Conservation (phyloP, 1,140 invertebrate species). For the Choristoneura fumiferana region DNA sequence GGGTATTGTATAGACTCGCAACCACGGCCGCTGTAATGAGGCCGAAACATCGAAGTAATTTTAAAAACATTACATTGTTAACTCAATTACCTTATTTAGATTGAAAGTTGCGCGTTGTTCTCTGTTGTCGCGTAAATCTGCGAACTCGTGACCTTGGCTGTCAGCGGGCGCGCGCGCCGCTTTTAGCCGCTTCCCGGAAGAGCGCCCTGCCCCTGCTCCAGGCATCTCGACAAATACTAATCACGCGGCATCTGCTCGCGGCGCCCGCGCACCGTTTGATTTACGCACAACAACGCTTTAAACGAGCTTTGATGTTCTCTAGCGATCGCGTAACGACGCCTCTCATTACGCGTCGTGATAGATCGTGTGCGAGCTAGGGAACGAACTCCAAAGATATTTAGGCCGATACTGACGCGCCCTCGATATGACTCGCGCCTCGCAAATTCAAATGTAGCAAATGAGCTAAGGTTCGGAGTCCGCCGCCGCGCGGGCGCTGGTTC, state of each 20-base stretch:
- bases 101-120: too few relatives aligned
- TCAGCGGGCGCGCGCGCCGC: background rate
- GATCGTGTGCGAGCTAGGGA: background rate
- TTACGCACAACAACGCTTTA: background rate
- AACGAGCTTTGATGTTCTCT: constrained; percentile 6
- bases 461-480: too few relatives aligned
- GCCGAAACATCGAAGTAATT: too few relatives aligned
- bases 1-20: too few relatives aligned
- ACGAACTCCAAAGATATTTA: constrained; percentile 20
- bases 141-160: constrained; percentile 2
- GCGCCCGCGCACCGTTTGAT: background rate
- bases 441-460: too few relatives aligned
- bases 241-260: background rate
- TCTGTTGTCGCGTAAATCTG: background rate
- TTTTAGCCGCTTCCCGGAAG: constrained; percentile 17
- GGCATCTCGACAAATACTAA: constrained; percentile 14
- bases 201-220: background rate
- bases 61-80: too few relatives aligned
- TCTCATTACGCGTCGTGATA: background rate
- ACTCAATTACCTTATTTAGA: too few relatives aligned
- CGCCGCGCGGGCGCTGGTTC: too few relatives aligned
- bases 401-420: constrained; percentile 23
- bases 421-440: background rate
- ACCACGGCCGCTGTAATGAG: too few relatives aligned
- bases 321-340: background rate